These are phyloP conservation scores for Drosophila lini DNA, from an alignment of 1,140 invertebrate species.

Conservation along the genomic window DNA sequence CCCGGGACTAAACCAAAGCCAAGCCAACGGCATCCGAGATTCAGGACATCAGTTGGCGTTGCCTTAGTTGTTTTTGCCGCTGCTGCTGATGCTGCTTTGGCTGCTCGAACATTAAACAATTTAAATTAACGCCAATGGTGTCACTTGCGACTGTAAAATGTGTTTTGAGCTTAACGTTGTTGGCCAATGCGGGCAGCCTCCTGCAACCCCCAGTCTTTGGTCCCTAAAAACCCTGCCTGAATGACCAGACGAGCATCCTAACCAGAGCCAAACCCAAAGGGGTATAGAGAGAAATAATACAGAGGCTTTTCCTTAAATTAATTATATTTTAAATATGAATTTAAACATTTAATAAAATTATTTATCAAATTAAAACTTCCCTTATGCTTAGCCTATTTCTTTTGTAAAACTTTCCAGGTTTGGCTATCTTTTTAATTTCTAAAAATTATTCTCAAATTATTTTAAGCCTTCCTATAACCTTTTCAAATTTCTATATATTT, in stretches of 20 bases:
- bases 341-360: background rate
- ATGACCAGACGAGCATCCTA: slow-evolving; percentile 44
- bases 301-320: background rate
- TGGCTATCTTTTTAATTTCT: background rate
- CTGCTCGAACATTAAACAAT: slow-evolving; percentile 78
- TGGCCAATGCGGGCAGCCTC: slow-evolving; percentile 60
- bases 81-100: slow-evolving; percentile 10
- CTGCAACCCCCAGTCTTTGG: no score
- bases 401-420: background rate
- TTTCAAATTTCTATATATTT: background rate
- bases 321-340: background rate
- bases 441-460: background rate
- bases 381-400: background rate
- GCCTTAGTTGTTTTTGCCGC: slow-evolving; percentile 27
- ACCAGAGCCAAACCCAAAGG: slow-evolving; percentile 10
- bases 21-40: slow-evolving; percentile 67
- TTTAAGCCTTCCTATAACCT: background rate
- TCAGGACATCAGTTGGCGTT: slow-evolving; percentile 57
- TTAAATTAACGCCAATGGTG: slow-evolving; percentile 84
- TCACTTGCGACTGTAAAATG: slow-evolving; percentile 83
- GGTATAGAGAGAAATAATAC: background rate
- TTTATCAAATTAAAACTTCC: no score
- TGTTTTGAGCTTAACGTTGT: slow-evolving; percentile 78
- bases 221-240: slow-evolving; percentile 8
- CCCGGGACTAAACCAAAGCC: slow-evolving; percentile 42